Evolutionary conservation across 2,797 vertebrate species (phyloP), one percentile per base, ranked within the genome.

Genomic region (Tapera naevia): DNA sequence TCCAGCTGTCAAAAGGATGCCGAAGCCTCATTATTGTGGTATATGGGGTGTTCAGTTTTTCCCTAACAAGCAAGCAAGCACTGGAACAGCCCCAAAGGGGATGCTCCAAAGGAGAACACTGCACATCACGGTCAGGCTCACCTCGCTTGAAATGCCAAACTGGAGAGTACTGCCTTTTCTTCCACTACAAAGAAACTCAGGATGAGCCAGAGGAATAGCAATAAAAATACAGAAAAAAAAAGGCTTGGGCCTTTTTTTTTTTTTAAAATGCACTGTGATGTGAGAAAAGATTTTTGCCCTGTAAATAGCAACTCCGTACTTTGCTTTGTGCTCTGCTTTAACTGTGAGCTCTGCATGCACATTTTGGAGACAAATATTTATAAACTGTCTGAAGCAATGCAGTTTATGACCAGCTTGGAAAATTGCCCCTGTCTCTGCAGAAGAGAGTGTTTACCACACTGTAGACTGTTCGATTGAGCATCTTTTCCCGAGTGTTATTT

Each of bases 301-400:
- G 30, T 17, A 64, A 90, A 85, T 3, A 74, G 80, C 71, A 74
- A 15, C 17, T 79, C 84, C 67, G 64, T 28, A 14, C 37, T 80
- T 54, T 54, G 45, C 61, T 82, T 62, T 83, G 84, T 61, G 64
- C 81, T 78, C 16, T 27, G 13, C 23, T 82, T 54, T 10, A 75
- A 28, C 76, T 30, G 43, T 0, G 1, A 84, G 64, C 54, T 74
- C 86, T 61, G 45, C 41, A 5, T 13, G 45, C 39, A 53, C 23
- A 51, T 48, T 67, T 48, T 61, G 41, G 50, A 94, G 65, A 73
- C 57, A 92, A 95, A 80, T 86, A 91, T 91, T 95, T 95, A 80
- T 64, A 69, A 83, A 89, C 57, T 89, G 71, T 58, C 57, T 91
- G 69, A 87, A 93, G 84, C 57, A 23, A 70, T 11, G 53, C 84